phyloP scores from a whole-genome alignment of 2,888 invertebrate genomes.

The Nemotelus pantherinus region DNA sequence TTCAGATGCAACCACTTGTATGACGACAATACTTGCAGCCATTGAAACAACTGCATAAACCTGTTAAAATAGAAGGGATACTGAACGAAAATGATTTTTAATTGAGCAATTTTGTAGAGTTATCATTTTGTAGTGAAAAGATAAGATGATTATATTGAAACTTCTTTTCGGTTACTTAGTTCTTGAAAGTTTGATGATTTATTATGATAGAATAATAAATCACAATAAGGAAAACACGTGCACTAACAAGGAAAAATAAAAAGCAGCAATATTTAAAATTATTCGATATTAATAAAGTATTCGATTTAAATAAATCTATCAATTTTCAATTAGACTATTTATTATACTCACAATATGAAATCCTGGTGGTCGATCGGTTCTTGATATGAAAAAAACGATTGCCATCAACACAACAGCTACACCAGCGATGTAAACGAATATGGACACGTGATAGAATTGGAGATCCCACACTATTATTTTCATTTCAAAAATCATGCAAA shows the following conservation, averaged over 20 bases:
- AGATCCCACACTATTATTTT: slow-evolving; percentile 19
- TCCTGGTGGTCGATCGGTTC: slow-evolving; percentile 54
- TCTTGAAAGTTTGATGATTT: not conserved
- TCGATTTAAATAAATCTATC: not conserved
- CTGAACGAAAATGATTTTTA: slow-evolving; percentile 20
- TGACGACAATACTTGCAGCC: slow-evolving; percentile 66
- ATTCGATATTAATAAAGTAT: not conserved
- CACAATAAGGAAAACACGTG: too few relatives aligned
- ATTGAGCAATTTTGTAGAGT: too few relatives aligned
- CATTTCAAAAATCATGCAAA: not conserved
- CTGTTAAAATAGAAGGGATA: slow-evolving; percentile 46
- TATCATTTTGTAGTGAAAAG: not conserved
- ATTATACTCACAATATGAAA: slow-evolving; percentile 55
- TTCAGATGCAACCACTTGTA: slow-evolving; percentile 72
- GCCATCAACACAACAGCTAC: slow-evolving; percentile 41
- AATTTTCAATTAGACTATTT: not conserved
- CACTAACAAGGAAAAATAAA: too few relatives aligned
- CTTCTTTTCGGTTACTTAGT: too few relatives aligned
- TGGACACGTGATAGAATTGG: not conserved
- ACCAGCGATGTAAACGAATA: slow-evolving; percentile 11
- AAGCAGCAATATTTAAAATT: not conserved
- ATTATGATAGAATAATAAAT: not conserved
- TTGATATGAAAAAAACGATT: slow-evolving; percentile 50
- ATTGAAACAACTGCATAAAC: slow-evolving; percentile 53
- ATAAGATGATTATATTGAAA: not conserved